Percentiles rank a stretch among this genome's conserved stretches.
phyloP scores from a whole-genome alignment of 2,113 vertebrate genomes.

The Ivindomyrus marchei region DNA sequence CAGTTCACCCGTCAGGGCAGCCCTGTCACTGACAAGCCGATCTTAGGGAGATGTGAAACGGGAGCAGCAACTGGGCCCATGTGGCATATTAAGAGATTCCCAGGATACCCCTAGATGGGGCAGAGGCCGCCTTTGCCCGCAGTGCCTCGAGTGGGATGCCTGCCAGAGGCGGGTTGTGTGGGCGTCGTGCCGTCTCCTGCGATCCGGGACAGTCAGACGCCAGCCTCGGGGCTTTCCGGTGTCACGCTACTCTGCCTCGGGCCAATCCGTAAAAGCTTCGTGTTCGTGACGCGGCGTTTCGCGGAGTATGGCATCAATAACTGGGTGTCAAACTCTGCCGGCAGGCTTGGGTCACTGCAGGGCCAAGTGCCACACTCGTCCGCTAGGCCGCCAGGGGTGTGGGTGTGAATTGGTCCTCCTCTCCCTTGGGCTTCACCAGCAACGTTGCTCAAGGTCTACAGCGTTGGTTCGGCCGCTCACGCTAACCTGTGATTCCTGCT shows the following conservation, averaged over 20 bases:
- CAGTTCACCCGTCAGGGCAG: neutral
- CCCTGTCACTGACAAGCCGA: neutral
- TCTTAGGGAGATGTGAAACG: neutral
- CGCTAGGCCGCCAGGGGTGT: neutral
- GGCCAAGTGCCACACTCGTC: neutral
- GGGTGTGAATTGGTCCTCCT: neutral
- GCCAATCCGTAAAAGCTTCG: neutral
- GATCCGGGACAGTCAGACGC: neutral
- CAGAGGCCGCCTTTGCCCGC: neutral
- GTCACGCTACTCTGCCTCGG: neutral
- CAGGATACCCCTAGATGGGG: neutral
- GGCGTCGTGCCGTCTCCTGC: neutral
- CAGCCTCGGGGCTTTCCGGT: neutral
- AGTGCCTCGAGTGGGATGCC: neutral
- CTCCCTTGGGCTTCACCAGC: neutral
- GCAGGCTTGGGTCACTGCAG: neutral
- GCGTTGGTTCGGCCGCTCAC: neutral
- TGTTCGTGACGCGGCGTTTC: neutral
- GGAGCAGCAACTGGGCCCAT: neutral
- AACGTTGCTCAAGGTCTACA: neutral
- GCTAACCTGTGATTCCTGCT: neutral
- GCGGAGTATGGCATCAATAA: neutral
- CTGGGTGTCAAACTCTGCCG: neutral
- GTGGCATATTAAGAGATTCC: neutral
- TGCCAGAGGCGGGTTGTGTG: neutral